A percentile compares a stretch with the other conserved stretches of the same genome.
phyloP scores from a whole-genome alignment of 37 sponge, comb jelly and placozoan species.

The Halichondria panicea region DNA sequence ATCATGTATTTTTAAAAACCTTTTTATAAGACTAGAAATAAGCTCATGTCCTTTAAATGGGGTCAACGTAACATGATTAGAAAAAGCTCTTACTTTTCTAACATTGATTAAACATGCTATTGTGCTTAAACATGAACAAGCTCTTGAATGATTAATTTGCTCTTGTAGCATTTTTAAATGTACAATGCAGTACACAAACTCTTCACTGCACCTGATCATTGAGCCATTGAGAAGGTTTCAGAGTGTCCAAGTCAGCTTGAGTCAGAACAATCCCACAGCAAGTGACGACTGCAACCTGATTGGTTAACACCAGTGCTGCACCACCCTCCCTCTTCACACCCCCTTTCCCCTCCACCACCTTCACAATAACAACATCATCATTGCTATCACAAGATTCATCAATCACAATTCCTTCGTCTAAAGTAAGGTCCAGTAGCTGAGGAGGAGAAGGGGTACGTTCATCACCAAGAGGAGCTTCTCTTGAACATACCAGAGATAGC shows the following conservation, averaged over 20 bases:
- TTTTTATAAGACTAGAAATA: not conserved
- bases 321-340: no score
- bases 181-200: not conserved
- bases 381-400: no score
- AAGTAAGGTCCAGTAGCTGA: no score
- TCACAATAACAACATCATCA: no score
- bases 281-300: no score
- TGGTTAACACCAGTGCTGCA: no score
- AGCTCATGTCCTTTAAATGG: not conserved
- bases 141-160: not conserved
- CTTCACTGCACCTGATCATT: constrained; percentile 29
- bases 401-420: no score
- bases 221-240: constrained; percentile 17
- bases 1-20: no score
- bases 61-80: not conserved
- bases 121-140: not conserved
- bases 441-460: no score
- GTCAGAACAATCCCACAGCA: constrained; percentile 38
- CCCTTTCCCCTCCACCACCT: no score
- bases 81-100: not conserved
- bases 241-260: constrained; percentile 11
- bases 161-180: not conserved
- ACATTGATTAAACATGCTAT: not conserved
- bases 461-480: no score
- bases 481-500: no score